Evolutionary conservation across 2,888 invertebrate species (phyloP), one percentile per base, ranked within the genome.

Genomic region (Formica aserva): DNA sequence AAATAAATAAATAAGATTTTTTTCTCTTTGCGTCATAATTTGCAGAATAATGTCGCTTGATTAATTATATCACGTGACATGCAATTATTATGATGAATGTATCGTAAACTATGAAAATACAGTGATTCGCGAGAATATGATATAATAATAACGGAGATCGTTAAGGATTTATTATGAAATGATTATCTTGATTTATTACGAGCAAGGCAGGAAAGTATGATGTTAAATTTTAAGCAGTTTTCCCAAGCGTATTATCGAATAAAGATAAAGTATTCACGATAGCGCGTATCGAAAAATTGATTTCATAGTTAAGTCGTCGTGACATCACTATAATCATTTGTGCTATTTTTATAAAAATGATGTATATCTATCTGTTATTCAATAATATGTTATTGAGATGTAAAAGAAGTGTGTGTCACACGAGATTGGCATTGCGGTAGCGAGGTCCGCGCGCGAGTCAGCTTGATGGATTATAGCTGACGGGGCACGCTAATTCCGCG

Each of bases 401-500:
- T 82, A 52, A 81, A 52, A 55, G 52, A 82, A 65, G 22, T 41
- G 15, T 63, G 38, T 5, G 52, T n/a, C 52, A 52, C 81, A 35
- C 35, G 81, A 55, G 81, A 75, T 75, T n/a, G 81, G 15, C 62
- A 41, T 75, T 32, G 60, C 74, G 48, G 74, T 60, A 41, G 78
- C 63, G 45, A n/a, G 26, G 32, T 74, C 32, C 9, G 52, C 67
- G 38, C 38, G 78, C 41, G 48, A 72, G 63, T 62, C 9, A n/a
- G 81, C 67, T 89, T 89, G 87, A 89, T 89, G 80, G 80, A 89
- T 89, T 84, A 63, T 52, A 72, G 18, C 48, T 71, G 89, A 89
- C 89, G 85, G 65, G 41, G 62, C 41, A 78, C 85, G 89, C 86
- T 87, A 89, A 89, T 87, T 85, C 26, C 62, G 67, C 77, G 87